Base-by-base conservation (phyloP, 2,113 vertebrate genomes). In the Ursus arctos region DNA sequence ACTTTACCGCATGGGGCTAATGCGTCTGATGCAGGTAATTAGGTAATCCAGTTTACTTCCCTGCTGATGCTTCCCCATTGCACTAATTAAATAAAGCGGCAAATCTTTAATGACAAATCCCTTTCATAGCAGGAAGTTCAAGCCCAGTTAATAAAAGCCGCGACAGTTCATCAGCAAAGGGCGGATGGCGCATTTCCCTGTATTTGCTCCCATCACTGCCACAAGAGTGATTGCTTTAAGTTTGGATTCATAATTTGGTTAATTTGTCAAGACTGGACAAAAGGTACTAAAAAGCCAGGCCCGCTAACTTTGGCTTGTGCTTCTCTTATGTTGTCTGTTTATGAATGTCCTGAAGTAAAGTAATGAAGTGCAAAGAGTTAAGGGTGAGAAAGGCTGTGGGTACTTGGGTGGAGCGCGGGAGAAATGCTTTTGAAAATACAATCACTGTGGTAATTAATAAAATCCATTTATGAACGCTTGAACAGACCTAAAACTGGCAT, bases 21-120 rank as follows among this genome's bases (percentile, higher is more conserved):
- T 97, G 65, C 81, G 51, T 49, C 65, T 94, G 93, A 94, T 80
- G 93, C 47, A 90, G 19, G 51, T 84, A 95, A 96, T 89, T 83
- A 84, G 72, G 53, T 47, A 77, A 69, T 53, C 88, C 85, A 67
- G 57, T 13, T 93, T 93, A 61, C 61, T 31, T 91, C 10, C 83
- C 36, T 55, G 95, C 69, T 36, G 83, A 87, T 59, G 85, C 43
- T 92, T 76, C 65, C n/a, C 19, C 14, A 47, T 63, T 71, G 93
- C 24, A n/a, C 47, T 89, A 81, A 97, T 83, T 97, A 88, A 96
- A 91, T 55, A 74, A 86, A 88, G 43, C 31, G 55, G 26, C 65
- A 61, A 65, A 89, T 93, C 49, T 91, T 95, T 87, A 89, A 88
- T 76, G 71, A 81, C 74, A 88, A 91, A 92, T 87, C 61, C 49